Base-by-base conservation (phyloP, 2,888 invertebrate species). In the Leptogaster cylindrica region DNA sequence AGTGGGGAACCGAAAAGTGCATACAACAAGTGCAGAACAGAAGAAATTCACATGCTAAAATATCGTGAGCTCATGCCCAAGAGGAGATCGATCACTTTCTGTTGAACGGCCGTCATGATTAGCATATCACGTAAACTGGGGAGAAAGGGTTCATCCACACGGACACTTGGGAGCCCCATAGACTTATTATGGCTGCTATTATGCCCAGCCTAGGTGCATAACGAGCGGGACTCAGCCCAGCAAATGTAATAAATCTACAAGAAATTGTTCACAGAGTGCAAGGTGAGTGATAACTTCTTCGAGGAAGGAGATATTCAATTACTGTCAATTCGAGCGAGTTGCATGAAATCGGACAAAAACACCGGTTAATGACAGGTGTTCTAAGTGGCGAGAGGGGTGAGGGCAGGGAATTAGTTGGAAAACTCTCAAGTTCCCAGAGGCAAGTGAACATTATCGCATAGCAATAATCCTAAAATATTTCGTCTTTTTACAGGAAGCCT, bases 21-120 rank as follows among this genome's bases (percentile, higher is more conserved):
- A 33, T n/a, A n/a, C n/a, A n/a, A n/a, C n/a, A n/a, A n/a, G n/a
- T n/a, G 31, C 18, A 31, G 31, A 27, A 5, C n/a, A 52, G 31
- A 52, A 14, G n/a, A 31, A 31, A 28, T 33, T 52, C n/a, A 33
- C 33, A 16, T 14, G 31, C 16, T 52, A 31, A 31, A n/a, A 52
- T 33, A 52, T 52, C 52, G 52, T 33, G 52, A 8, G 33, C 27
- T 52, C 14, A 52, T 18, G 28, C 18, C n/a, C 51, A 16, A 48
- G 23, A 25, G n/a, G 27, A 52, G 52, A 52, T 52, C 31, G 31
- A 52, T 52, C 52, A 52, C 52, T 52, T 52, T 52, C 44, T 27
- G 16, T 33, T 31, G 12, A 52, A 33, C 18, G 7, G 18, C 14
- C n/a, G 16, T 8, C 18, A 31, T 7, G 31, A 52, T 52, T 52